These are phyloP conservation scores for Scleropages formosus DNA, from an alignment of 2,797 vertebrate species.

Conservation along the genomic window DNA sequence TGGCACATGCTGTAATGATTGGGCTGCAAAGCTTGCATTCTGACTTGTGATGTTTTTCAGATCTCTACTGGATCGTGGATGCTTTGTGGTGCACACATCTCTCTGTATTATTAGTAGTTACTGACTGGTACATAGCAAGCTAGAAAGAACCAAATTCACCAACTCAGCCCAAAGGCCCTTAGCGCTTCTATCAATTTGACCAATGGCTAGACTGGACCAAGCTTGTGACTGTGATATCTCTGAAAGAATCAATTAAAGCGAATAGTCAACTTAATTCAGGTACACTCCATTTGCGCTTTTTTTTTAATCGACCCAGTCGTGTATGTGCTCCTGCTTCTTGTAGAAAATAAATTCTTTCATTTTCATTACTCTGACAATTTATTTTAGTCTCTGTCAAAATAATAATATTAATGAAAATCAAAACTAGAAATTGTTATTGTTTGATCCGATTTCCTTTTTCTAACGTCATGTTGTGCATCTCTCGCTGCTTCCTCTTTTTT, in stretches of 20 bases:
- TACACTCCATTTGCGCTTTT: conserved; percentile 64
- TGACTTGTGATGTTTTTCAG: too few relatives aligned
- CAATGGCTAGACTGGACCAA: not conserved
- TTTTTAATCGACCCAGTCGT: conserved; percentile 63
- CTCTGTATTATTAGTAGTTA: too few relatives aligned
- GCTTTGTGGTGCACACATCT: too few relatives aligned
- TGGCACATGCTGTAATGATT: too few relatives aligned
- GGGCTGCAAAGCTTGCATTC: too few relatives aligned
- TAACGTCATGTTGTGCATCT: conserved; percentile 36
- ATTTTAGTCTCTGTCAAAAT: conserved; percentile 66
- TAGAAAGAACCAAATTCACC: too few relatives aligned
- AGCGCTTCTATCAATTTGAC: not conserved
- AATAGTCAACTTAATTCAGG: conserved; percentile 59
- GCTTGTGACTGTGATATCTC: conserved; percentile 48
- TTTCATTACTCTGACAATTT: conserved; percentile 65
- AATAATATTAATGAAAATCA: conserved; percentile 60
- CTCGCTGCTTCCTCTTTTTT: conserved; percentile 47
- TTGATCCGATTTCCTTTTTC: conserved; percentile 58
- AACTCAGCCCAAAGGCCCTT: not conserved
- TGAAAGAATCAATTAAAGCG: conserved; percentile 69
- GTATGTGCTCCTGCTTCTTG: conserved; percentile 60
- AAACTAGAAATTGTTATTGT: conserved; percentile 61
- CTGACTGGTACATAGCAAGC: too few relatives aligned
- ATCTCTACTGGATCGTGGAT: too few relatives aligned
- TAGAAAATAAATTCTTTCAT: conserved; percentile 45